phyloP scores from a whole-genome alignment of 2,888 invertebrate species.

The Brachyopa scutellaris region DNA sequence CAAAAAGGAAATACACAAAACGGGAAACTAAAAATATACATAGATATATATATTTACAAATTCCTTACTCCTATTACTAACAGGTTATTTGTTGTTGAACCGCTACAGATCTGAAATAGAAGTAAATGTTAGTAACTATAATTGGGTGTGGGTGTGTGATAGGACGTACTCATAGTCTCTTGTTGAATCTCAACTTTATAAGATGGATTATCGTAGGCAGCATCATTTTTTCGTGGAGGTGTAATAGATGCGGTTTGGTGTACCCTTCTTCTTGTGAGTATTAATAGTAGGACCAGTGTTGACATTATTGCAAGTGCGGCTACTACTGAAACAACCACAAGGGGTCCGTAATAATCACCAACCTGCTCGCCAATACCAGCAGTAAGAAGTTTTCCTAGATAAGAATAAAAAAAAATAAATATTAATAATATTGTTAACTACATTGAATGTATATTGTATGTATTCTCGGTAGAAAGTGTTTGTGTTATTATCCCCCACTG shows the following conservation, averaged over 20 bases:
- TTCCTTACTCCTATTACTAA: constrained; percentile 13
- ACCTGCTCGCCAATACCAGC: constrained; percentile 78
- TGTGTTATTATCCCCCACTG: too few relatives aligned
- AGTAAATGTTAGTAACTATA: background rate
- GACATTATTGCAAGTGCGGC: constrained; percentile 93
- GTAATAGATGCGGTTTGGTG: constrained; percentile 91
- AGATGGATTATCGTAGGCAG: constrained; percentile 96
- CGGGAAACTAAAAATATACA: constrained; percentile 23
- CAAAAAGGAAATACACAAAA: background rate
- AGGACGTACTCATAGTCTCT: constrained; percentile 91
- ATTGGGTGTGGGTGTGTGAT: background rate
- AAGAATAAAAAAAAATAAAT: constrained; percentile 1
- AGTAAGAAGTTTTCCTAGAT: constrained; percentile 83
- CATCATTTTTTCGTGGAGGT: constrained; percentile 89
- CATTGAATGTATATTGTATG: too few relatives aligned
- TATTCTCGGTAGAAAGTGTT: too few relatives aligned
- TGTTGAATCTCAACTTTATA: constrained; percentile 97
- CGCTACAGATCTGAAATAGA: constrained; percentile 76
- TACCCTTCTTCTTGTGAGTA: constrained; percentile 88
- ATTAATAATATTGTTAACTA: too few relatives aligned
- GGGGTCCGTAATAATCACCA: constrained; percentile 93
- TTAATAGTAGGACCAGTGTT: constrained; percentile 89
- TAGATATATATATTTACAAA: constrained; percentile 51
- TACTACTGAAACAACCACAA: constrained; percentile 93
- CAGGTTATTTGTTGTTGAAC: constrained; percentile 64